phyloP scores from a whole-genome alignment of 1,140 invertebrate genomes.

The Temnothorax nylanderi region DNA sequence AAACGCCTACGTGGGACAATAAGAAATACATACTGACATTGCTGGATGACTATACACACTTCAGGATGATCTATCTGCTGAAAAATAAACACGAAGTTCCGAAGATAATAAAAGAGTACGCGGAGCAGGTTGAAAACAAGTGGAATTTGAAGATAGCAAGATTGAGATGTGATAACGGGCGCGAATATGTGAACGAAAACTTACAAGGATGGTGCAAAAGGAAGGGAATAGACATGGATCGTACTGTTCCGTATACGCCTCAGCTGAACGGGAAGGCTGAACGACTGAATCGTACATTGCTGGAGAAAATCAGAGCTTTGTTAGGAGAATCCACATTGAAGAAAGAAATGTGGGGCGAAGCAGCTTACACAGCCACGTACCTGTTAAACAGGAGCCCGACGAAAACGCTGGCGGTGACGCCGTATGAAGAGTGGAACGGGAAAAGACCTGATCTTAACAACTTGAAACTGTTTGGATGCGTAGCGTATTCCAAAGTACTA shows the following conservation, averaged over 20 bases:
- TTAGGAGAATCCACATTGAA: neutral
- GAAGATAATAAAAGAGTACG: neutral
- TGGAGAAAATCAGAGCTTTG: neutral
- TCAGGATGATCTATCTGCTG: neutral
- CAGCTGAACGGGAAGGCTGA: neutral
- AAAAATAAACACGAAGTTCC: neutral
- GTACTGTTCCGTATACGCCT: neutral
- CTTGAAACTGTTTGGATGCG: neutral
- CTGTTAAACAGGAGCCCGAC: neutral
- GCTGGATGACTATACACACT: neutral
- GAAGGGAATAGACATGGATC: neutral
- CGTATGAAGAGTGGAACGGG: neutral
- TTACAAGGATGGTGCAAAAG: neutral
- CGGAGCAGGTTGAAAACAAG: neutral
- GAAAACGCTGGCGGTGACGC: neutral
- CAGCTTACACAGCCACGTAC: neutral
- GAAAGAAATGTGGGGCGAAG: neutral
- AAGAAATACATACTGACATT: neutral
- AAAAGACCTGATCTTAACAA: neutral
- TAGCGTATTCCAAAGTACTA: neutral
- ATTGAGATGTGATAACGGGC: neutral
- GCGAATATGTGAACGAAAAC: neutral
- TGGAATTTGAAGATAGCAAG: neutral
- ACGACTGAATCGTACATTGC: neutral
- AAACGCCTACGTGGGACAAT: neutral